Evolutionary conservation across 2,797 vertebrate species (phyloP), one percentile per base, ranked within the genome.

Genomic region (Chelmon rostratus): DNA sequence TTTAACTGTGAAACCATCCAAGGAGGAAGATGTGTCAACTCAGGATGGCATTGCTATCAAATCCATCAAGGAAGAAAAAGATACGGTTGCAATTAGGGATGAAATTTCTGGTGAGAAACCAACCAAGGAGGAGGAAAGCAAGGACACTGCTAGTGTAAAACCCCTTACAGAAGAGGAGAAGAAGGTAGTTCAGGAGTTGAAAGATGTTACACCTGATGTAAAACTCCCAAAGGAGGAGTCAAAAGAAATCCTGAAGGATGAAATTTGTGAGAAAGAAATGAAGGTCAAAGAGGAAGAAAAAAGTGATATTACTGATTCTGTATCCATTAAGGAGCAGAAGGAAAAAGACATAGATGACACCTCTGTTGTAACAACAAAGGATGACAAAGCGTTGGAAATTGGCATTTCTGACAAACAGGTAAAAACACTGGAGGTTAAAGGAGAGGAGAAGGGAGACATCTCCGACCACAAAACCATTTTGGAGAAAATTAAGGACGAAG

Each of bases 401-500:
- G 78, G 63, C 3, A 44, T 73, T 64, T 50, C 65, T 65, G 75
- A 64, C n/a, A 70, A 84, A 81, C 76, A 73, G 5, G 58, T 63
- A 21, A 44, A 53, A 71, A 58, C 19, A 10, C 64, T 81, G 7
- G 68, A 78, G 28, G 46, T 19, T 18, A 68, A 73, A 83, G 54
- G 73, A n/a, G 25, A 67, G 5, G 64, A 74, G 19, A 83, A 76
- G 56, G 12, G 1, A 1, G 79, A 63, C 10, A 15, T 19, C 19
- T 42, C 52, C 68, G 90, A 89, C n/a, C 67, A 68, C n/a, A 89
- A 87, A 81, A n/a, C 38, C 5, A 50, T 65, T 71, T 25, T 54
- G 23, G 83, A 81, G 11, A 82, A 82, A 40, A 38, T 73, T 6
- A 78, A 78, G 61, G 66, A 68, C 31, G 70, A 87, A 80, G 80